Evolutionary conservation across 92 coral and sea anemone genomes (phyloP).

Genomic region (Heliopora coerulea): DNA sequence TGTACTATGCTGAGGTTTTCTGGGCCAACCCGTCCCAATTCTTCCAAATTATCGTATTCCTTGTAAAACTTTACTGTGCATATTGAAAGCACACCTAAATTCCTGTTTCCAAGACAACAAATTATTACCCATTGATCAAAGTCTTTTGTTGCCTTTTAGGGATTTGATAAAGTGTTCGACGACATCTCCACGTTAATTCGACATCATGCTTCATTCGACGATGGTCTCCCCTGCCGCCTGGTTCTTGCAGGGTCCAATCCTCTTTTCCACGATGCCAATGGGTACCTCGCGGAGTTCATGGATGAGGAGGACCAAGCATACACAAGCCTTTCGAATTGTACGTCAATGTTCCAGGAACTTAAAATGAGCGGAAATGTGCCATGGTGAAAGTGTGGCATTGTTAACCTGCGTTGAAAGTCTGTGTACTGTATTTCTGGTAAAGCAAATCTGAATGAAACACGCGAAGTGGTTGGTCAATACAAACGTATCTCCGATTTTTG

Average conservation of each 20-base stretch:
- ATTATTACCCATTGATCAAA: no score
- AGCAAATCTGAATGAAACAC: no score
- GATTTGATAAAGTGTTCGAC: constrained; percentile 63
- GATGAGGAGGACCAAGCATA: constrained; percentile 29
- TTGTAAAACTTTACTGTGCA: no score
- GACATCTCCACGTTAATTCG: constrained; percentile 78
- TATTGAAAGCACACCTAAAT: no score
- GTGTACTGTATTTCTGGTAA: no score
- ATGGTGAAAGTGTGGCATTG: not conserved
- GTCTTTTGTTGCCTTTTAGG: constrained; percentile 49
- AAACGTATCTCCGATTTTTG: no score
- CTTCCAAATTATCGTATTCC: no score
- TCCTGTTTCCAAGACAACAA: no score
- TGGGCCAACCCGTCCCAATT: no score
- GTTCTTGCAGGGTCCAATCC: constrained; percentile 80
- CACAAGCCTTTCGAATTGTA: constrained; percentile 17
- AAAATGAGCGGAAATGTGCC: constrained; percentile 16
- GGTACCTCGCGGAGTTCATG: constrained; percentile 39
- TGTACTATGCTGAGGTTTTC: no score
- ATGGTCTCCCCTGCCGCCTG: constrained; percentile 81
- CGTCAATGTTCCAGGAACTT: constrained; percentile 33
- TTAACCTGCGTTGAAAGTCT: no score
- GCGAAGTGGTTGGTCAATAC: no score
- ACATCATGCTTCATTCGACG: constrained; percentile 65
- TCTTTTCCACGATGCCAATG: constrained; percentile 35